A percentile compares a stretch with the other conserved stretches of the same genome.
phyloP scores from a whole-genome alignment of 2,797 vertebrate genomes.

The Rhabdomys pumilio region DNA sequence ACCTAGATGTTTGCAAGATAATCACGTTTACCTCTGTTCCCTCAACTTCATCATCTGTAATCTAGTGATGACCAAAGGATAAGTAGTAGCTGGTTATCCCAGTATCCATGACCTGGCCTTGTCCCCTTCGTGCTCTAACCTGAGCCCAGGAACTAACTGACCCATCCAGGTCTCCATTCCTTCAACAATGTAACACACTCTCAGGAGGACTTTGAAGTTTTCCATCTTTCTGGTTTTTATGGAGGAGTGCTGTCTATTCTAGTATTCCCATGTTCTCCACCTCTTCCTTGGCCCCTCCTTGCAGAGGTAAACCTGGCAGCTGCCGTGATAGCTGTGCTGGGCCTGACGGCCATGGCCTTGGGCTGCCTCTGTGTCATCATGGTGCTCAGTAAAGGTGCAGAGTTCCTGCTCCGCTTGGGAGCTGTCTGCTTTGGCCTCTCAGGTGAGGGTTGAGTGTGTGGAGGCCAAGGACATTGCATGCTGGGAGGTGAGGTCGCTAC shows the following conservation, averaged over 20 bases:
- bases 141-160: background rate
- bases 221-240: background rate
- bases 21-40: too few relatives aligned
- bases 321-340: slow-evolving; percentile 92
- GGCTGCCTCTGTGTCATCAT: slow-evolving; percentile 94
- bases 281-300: background rate
- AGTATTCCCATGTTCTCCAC: background rate
- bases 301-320: slow-evolving; percentile 93
- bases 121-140: background rate
- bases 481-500: background rate
- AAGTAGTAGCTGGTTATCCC: too few relatives aligned
- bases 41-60: background rate
- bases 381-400: slow-evolving; percentile 94
- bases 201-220: background rate
- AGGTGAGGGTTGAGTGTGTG: slow-evolving; percentile 88
- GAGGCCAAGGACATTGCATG: background rate
- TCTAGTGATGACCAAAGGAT: background rate
- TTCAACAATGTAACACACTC: background rate
- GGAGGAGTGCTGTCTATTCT: background rate
- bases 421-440: slow-evolving; percentile 94
- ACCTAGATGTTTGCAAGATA: background rate
- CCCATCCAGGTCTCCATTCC: background rate
- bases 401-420: slow-evolving; percentile 94
- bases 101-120: background rate
- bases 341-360: slow-evolving; percentile 93